Evolutionary conservation across 2,113 vertebrate genomes (phyloP), one percentile per base, ranked within the genome.

Genomic region (Capreolus pygargus): DNA sequence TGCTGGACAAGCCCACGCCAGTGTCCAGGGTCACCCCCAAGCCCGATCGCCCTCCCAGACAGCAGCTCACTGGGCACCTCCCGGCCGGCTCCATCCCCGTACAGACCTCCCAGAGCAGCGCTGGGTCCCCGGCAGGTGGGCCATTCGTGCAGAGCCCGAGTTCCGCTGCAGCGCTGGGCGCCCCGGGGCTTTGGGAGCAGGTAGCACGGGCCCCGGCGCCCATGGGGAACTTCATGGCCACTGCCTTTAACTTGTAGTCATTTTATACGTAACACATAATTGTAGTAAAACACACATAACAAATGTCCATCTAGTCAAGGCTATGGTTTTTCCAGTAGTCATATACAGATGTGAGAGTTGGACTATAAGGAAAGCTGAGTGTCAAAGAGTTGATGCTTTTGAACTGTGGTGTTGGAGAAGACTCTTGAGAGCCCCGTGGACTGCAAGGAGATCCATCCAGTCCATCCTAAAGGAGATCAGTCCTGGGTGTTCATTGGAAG

Each of bases 141-240:
- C 55, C 0, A 0, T 13, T 21, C 7, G 0, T 10, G 45, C n/a
- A 21, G 25, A 74, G 39, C 2, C 30, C 10, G n/a, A 0, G 7
- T 19, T 36, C 23, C 5, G 6, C 33, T 14, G 15, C 60, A 57
- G n/a, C 27, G 54, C 45, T 21, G 28, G 27, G n/a, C 1, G 12
- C 61, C 84, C 14, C 0, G 0, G 58, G 60, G 5, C 13, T 33
- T 33, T 25, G 58, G 36, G 43, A 43, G 7, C 12, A 30, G 76
- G 12, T 36, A n/a, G 39, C n/a, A 5, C 9, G 0, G 19, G 36
- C 67, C 13, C 33, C 9, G 11, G 33, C 0, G 0, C 52, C 54
- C 12, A 13, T 50, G 47, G 5, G 15, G 50, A 70, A 52, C 11
- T 8, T 23, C 83, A 36, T 2, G 7, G 33, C n/a, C 81, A 55